Evolutionary conservation across 1,140 invertebrate species (phyloP).

Genomic region (Drosophila pachea): DNA sequence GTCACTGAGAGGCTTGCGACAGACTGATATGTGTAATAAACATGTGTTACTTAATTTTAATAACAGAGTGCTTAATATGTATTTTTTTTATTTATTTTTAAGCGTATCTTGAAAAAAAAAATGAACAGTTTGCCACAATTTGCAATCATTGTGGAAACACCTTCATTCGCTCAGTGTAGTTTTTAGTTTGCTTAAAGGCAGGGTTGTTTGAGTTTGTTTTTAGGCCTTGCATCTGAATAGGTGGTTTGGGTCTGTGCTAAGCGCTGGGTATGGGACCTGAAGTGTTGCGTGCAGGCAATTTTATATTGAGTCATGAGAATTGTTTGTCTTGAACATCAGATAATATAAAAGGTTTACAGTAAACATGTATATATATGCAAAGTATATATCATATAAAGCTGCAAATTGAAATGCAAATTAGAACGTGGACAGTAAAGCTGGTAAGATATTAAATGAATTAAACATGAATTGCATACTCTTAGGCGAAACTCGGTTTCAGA

Average conservation of each 20-base stretch:
- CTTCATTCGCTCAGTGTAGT: constrained; percentile 1
- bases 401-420: too few relatives aligned
- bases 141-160: too few relatives aligned
- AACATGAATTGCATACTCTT: constrained; percentile 15
- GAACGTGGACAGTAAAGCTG: too few relatives aligned
- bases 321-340: background rate
- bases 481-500: background rate
- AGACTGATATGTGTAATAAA: background rate
- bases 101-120: too few relatives aligned
- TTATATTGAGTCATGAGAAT: constrained; percentile 19
- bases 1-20: background rate
- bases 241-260: constrained; percentile 31
- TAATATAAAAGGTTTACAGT: background rate
- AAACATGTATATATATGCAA: too few relatives aligned
- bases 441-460: background rate
- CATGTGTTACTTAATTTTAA: background rate
- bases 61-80: too few relatives aligned
- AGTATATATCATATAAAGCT: too few relatives aligned
- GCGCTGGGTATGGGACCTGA: constrained; percentile 7
- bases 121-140: too few relatives aligned
- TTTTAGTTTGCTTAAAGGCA: background rate
- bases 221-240: background rate
- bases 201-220: background rate
- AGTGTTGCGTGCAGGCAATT: constrained; percentile 4
- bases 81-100: too few relatives aligned